Conservation (phyloP, 1,140 invertebrate genomes). For the Zophobas morio region DNA sequence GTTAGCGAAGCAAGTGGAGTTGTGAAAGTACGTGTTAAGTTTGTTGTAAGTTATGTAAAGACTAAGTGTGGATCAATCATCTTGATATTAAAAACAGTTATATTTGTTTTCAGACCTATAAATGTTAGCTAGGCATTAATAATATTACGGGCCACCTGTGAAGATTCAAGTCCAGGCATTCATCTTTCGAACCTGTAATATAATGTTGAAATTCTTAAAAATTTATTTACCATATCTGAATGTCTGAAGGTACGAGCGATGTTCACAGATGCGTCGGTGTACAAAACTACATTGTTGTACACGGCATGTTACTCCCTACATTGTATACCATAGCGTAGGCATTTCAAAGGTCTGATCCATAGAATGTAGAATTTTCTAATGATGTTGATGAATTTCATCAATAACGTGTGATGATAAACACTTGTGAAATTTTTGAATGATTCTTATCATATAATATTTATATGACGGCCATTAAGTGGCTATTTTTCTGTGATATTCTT, state of each 20-base stretch:
- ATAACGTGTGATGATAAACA: constrained; percentile 40
- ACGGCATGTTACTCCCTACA: constrained; percentile 47
- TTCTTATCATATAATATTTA: constrained; percentile 56
- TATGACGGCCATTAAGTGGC: constrained; percentile 60
- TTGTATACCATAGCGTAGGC: constrained; percentile 53
- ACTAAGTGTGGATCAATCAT: constrained; percentile 39
- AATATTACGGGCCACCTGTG: constrained; percentile 52
- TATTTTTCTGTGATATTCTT: constrained; percentile 65
- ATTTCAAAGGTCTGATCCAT: constrained; percentile 64
- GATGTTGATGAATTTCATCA: constrained; percentile 50
- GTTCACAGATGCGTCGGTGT: constrained; percentile 54
- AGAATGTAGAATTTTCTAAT: constrained; percentile 65
- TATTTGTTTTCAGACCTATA: constrained; percentile 44
- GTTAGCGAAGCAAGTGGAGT: constrained; percentile 27
- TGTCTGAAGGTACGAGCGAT: constrained; percentile 52
- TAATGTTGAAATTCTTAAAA: constrained; percentile 59
- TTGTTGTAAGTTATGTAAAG: constrained; percentile 37
- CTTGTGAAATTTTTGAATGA: constrained; percentile 49
- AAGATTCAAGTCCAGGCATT: constrained; percentile 56
- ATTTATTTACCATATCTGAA: constrained; percentile 56
- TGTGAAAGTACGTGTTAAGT: constrained; percentile 42
- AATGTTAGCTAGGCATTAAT: constrained; percentile 47
- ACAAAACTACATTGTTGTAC: constrained; percentile 44
- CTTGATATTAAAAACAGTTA: constrained; percentile 35
- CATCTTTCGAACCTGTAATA: constrained; percentile 57